These are phyloP conservation scores for Xiphophorus hellerii DNA, from an alignment of 2,113 vertebrate genomes.

Conservation along the genomic window DNA sequence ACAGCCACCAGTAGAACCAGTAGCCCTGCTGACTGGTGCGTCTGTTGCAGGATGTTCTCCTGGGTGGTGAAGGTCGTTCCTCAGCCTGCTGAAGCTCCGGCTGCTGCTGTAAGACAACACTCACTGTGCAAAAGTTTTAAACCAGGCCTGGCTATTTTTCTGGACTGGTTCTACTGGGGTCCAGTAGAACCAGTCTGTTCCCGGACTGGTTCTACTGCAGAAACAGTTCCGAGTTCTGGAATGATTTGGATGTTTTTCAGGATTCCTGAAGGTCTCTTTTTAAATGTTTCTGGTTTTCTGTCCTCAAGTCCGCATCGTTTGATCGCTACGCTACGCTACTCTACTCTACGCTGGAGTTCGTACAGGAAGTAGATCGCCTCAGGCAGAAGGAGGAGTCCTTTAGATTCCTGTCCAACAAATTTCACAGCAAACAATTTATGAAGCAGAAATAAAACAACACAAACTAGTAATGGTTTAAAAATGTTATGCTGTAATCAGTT, in stretches of 20 bases:
- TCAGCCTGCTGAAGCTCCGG: conserved; percentile 50
- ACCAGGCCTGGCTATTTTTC: not conserved
- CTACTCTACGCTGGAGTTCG: not conserved
- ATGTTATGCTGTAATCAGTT: too few relatives aligned
- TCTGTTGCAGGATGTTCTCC: conserved; percentile 72
- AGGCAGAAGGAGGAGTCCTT: too few relatives aligned
- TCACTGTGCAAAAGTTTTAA: not conserved
- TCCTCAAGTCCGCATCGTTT: not conserved
- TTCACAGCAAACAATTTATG: too few relatives aligned
- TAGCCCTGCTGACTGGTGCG: conserved; percentile 15
- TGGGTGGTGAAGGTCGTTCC: conserved; percentile 78
- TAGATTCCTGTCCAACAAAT: too few relatives aligned
- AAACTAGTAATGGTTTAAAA: too few relatives aligned
- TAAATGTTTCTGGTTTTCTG: not conserved
- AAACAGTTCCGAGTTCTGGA: not conserved
- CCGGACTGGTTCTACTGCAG: too few relatives aligned
- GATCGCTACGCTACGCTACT: not conserved
- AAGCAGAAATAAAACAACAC: too few relatives aligned
- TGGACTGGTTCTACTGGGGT: not conserved
- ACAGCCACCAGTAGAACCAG: not conserved
- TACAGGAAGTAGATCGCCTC: too few relatives aligned
- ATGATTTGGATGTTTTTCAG: not conserved
- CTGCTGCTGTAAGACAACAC: conserved; percentile 31
- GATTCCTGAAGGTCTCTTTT: not conserved
- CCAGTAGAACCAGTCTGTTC: too few relatives aligned